These are phyloP conservation scores for Mythimna ferrago DNA, from an alignment of 2,888 invertebrate genomes.

Conservation along the genomic window DNA sequence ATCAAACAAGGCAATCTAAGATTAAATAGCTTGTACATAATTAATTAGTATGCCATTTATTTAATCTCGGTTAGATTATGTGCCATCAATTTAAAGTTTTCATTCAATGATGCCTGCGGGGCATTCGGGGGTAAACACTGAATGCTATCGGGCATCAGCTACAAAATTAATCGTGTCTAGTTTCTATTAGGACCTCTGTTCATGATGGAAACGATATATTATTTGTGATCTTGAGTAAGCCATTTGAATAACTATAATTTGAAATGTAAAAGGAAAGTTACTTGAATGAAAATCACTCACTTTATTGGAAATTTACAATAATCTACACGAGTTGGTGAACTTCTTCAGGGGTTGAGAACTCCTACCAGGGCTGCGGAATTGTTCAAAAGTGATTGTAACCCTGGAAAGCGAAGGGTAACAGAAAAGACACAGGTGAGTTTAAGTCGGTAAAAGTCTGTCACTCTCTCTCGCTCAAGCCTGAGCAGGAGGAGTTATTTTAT, in stretches of 20 bases:
- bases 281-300: neutral
- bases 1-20: slow-evolving; percentile 49
- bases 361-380: neutral
- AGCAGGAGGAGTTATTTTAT: no score
- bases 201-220: slow-evolving; percentile 18
- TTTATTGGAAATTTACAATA: neutral
- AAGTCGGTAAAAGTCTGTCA: no score
- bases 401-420: no score
- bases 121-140: slow-evolving; percentile 53
- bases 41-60: slow-evolving; percentile 61
- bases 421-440: no score
- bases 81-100: slow-evolving; percentile 58
- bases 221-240: slow-evolving; percentile 3
- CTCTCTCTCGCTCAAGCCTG: no score
- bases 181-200: slow-evolving; percentile 51
- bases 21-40: slow-evolving; percentile 45
- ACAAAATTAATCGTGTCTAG: slow-evolving; percentile 42
- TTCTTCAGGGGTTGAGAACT: neutral
- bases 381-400: no score
- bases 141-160: slow-evolving; percentile 59
- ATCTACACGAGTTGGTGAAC: neutral
- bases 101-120: slow-evolving; percentile 59
- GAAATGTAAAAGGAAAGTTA: neutral
- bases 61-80: slow-evolving; percentile 58
- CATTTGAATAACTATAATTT: slow-evolving; percentile 24